These are phyloP conservation scores for Rhyacichthys aspro DNA, from an alignment of 2,797 vertebrate species.

Conservation along the genomic window DNA sequence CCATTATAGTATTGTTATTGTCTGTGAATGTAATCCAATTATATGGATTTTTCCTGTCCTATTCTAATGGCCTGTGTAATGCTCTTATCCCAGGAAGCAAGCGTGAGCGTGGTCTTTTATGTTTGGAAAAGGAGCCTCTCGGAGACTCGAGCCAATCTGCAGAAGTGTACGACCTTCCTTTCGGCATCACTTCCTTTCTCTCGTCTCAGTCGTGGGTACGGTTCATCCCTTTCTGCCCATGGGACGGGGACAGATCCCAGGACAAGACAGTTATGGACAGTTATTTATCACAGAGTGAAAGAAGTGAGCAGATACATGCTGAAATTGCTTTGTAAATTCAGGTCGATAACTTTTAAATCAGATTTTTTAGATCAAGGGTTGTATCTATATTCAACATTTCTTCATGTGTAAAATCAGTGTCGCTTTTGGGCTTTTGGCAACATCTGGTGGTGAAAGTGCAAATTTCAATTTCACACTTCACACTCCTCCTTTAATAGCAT, in stretches of 20 bases:
- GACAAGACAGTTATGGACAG: slow-evolving; percentile 2
- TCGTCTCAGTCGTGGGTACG: slow-evolving; percentile 76
- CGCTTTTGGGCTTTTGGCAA: too few relatives aligned
- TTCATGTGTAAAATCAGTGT: too few relatives aligned
- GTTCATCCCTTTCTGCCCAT: slow-evolving; percentile 85
- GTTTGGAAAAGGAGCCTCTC: slow-evolving; percentile 69
- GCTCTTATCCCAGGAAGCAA: slow-evolving; percentile 76
- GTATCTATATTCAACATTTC: too few relatives aligned
- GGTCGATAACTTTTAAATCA: too few relatives aligned
- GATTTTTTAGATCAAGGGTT: too few relatives aligned
- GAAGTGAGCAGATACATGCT: slow-evolving; percentile 10
- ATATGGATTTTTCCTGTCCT: not conserved
- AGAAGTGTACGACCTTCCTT: slow-evolving; percentile 86
- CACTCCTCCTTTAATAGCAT: too few relatives aligned
- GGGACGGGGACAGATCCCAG: slow-evolving; percentile 18
- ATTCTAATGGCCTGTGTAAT: slow-evolving; percentile 7
- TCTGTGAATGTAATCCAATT: not conserved
- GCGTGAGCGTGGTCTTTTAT: slow-evolving; percentile 84
- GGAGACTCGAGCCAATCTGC: slow-evolving; percentile 32
- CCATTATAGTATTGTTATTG: not conserved
- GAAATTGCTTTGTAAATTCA: slow-evolving; percentile 17
- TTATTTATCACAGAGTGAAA: not conserved
- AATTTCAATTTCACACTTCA: too few relatives aligned
- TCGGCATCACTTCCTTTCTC: slow-evolving; percentile 79
- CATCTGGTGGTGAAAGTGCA: too few relatives aligned